phyloP scores from a whole-genome alignment of 2,797 vertebrate species.

The Distichodus sexfasciatus region DNA sequence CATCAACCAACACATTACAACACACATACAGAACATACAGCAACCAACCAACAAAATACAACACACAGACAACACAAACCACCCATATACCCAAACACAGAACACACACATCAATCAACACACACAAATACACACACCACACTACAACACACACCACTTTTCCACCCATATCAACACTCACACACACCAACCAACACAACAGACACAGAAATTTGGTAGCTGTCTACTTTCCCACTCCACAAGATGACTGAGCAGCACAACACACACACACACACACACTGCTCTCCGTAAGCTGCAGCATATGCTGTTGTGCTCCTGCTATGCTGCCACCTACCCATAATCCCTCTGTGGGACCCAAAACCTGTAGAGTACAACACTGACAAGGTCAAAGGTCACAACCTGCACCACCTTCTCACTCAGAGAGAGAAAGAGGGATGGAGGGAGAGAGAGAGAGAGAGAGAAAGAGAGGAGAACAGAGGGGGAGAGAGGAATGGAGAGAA shows the following conservation, averaged over 20 bases:
- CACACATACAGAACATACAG: too few relatives aligned
- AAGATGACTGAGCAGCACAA: too few relatives aligned
- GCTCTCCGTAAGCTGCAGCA: background rate
- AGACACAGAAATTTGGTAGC: too few relatives aligned
- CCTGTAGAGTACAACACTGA: background rate
- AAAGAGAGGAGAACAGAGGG: too few relatives aligned
- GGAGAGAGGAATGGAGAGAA: too few relatives aligned
- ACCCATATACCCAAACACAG: conserved; percentile 38
- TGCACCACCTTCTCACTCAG: background rate
- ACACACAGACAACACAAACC: conserved; percentile 16
- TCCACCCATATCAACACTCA: background rate
- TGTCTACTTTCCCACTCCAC: too few relatives aligned
- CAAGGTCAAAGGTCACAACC: background rate
- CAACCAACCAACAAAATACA: too few relatives aligned
- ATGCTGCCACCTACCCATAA: conserved; percentile 1
- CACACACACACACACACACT: background rate
- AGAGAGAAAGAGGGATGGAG: too few relatives aligned
- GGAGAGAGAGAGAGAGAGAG: too few relatives aligned
- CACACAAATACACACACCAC: conserved; percentile 51
- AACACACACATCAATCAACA: conserved; percentile 27
- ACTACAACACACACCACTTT: conserved; percentile 8
- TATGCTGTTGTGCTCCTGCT: background rate
- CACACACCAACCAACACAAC: too few relatives aligned
- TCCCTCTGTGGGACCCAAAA: background rate
- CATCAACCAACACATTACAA: too few relatives aligned